These are phyloP conservation scores for Pedionomus torquatus DNA, from an alignment of 2,113 vertebrate species.

Conservation along the genomic window DNA sequence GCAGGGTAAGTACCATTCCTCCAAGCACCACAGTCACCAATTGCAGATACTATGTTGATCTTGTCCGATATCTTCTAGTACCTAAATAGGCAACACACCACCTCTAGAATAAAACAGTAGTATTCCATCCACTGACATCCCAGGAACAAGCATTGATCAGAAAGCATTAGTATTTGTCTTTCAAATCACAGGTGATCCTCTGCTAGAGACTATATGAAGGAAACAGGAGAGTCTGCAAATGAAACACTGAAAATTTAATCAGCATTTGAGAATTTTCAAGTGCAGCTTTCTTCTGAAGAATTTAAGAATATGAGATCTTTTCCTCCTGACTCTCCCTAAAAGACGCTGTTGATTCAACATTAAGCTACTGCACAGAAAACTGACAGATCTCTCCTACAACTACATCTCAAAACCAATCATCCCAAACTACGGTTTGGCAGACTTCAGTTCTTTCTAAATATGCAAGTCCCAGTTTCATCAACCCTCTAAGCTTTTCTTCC, in stretches of 20 bases:
- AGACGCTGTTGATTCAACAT: background rate
- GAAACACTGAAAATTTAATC: background rate
- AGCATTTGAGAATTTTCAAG: background rate
- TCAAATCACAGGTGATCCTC: background rate
- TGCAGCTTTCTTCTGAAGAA: background rate
- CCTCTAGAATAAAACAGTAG: background rate
- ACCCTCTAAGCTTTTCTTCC: background rate
- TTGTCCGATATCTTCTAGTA: background rate
- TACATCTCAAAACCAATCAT: background rate
- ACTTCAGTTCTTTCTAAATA: background rate
- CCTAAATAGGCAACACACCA: background rate
- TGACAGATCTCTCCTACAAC: background rate
- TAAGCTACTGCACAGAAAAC: background rate
- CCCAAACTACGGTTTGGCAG: background rate
- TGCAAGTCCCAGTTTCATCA: background rate
- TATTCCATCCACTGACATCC: background rate
- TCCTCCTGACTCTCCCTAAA: background rate
- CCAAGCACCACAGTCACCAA: background rate
- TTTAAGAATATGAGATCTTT: background rate
- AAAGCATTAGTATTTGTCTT: background rate
- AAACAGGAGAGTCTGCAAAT: background rate
- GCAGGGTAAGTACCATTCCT: background rate
- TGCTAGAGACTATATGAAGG: background rate
- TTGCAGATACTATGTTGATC: background rate
- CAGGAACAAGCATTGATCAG: background rate